A percentile compares a stretch with the other conserved stretches of the same genome.
These are phyloP conservation scores for Parapristionchus giblindavisi DNA, from an alignment of 2,888 invertebrate species.

Conservation along the genomic window DNA sequence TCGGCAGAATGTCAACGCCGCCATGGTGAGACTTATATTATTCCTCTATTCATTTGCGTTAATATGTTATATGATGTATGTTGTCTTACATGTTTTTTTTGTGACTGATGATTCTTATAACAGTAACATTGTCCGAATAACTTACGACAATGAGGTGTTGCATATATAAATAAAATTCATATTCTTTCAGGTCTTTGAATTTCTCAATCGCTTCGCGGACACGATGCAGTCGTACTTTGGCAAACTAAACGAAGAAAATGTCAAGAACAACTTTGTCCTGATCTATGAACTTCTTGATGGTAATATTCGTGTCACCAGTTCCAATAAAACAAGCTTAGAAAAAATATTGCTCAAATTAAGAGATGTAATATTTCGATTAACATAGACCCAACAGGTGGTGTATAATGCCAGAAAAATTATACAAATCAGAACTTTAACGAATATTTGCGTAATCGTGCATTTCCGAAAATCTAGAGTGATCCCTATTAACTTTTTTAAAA, in stretches of 20 bases:
- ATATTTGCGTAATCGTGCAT: too few species aligned
- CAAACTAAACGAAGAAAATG: conserved; percentile 98
- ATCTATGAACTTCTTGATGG: conserved; percentile 97
- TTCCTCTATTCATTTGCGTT: background rate
- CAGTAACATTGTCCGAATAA: background rate
- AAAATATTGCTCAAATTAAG: too few species aligned
- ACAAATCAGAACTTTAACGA: too few species aligned
- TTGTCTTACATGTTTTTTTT: conserved; percentile 45
- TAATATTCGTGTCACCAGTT: too few species aligned
- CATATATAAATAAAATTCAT: background rate
- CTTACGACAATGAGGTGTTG: background rate
- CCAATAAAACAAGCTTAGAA: too few species aligned
- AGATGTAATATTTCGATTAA: too few species aligned
- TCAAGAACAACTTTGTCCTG: conserved; percentile 99
- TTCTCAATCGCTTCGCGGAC: conserved; percentile 87
- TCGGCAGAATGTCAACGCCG: conserved; percentile 99
- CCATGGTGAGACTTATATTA: conserved; percentile 80
- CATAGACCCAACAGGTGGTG: too few species aligned
- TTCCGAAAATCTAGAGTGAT: too few species aligned
- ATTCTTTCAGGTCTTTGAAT: conserved; percentile 40
- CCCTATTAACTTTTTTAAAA: background rate
- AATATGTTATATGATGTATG: conserved; percentile 75
- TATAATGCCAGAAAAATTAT: too few species aligned
- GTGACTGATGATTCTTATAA: too few species aligned
- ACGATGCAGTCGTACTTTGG: conserved; percentile 99